Evolutionary conservation across 2,888 invertebrate species (phyloP).

Genomic region (Tetropium fuscum): DNA sequence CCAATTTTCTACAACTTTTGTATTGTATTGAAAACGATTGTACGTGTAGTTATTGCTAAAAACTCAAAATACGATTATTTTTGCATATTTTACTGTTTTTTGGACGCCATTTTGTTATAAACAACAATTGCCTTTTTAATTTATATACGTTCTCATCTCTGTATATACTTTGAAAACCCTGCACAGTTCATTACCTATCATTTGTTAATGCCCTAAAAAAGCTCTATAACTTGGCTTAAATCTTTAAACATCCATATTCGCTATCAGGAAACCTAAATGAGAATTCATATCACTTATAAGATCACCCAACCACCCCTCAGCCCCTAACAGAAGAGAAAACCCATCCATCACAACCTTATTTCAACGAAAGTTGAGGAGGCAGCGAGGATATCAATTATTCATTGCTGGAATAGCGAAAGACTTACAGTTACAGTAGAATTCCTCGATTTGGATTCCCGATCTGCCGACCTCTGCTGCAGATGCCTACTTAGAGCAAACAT

Average conservation of each 20-base stretch:
- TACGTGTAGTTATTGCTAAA: too few species aligned
- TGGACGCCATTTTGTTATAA: too few species aligned
- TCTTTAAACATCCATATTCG: slow-evolving; percentile 11
- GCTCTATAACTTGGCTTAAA: neutral
- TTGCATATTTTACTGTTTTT: too few species aligned
- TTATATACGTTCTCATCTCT: too few species aligned
- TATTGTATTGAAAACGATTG: too few species aligned
- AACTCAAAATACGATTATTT: too few species aligned
- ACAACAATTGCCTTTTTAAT: too few species aligned
- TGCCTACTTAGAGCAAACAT: slow-evolving; percentile 68
- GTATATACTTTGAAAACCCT: too few species aligned
- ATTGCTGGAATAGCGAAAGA: slow-evolving; percentile 19
- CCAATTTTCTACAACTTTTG: too few species aligned
- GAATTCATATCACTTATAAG: slow-evolving; percentile 12
- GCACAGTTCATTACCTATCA: too few species aligned
- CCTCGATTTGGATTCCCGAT: slow-evolving; percentile 57
- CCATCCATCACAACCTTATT: slow-evolving; percentile 15
- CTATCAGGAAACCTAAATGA: slow-evolving; percentile 8
- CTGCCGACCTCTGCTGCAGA: slow-evolving; percentile 62
- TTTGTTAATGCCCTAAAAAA: too few species aligned
- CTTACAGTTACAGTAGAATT: slow-evolving; percentile 57
- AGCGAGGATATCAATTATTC: slow-evolving; percentile 23
- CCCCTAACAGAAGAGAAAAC: slow-evolving; percentile 6
- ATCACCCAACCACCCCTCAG: neutral
- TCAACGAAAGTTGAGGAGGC: slow-evolving; percentile 4